A percentile compares a stretch with the other conserved stretches of the same genome.
Conservation (phyloP, 2,888 invertebrate genomes). For the Epistrophe eligans region DNA sequence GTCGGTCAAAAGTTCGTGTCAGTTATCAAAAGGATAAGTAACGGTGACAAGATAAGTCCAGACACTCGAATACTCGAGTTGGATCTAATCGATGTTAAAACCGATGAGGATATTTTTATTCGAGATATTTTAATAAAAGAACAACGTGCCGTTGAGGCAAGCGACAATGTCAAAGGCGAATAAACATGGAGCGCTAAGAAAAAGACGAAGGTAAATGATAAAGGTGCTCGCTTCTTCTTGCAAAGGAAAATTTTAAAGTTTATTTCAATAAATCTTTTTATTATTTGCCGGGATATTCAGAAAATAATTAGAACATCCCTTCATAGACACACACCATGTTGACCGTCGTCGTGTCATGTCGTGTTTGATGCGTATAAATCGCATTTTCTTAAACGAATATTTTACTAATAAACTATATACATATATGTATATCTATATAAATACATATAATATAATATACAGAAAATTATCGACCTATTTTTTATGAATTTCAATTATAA, state of each 20-base stretch:
- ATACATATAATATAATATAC: neutral
- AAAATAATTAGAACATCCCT: slow-evolving; percentile 15
- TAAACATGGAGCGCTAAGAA: slow-evolving; percentile 5
- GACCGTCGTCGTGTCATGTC: slow-evolving; percentile 27
- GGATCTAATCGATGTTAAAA: slow-evolving; percentile 89
- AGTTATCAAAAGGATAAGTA: slow-evolving; percentile 86
- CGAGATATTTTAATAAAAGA: slow-evolving; percentile 87
- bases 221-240: slow-evolving; percentile 42
- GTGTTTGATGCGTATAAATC: slow-evolving; percentile 21
- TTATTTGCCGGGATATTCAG: neutral
- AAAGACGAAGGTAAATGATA: slow-evolving; percentile 39
- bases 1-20: slow-evolving; percentile 89
- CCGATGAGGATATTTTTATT: slow-evolving; percentile 88
- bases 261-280: slow-evolving; percentile 21
- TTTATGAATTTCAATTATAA: slow-evolving; percentile 51
- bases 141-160: slow-evolving; percentile 84
- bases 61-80: slow-evolving; percentile 87
- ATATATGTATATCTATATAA: neutral
- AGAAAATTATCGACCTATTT: slow-evolving; percentile 24
- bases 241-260: slow-evolving; percentile 21
- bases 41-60: slow-evolving; percentile 86
- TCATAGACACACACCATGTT: slow-evolving; percentile 23
- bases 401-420: neutral
- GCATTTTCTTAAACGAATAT: slow-evolving; percentile 36
- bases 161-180: slow-evolving; percentile 13